Conservation (phyloP, 2,888 invertebrate genomes). For the Dynastes grantii region DNA sequence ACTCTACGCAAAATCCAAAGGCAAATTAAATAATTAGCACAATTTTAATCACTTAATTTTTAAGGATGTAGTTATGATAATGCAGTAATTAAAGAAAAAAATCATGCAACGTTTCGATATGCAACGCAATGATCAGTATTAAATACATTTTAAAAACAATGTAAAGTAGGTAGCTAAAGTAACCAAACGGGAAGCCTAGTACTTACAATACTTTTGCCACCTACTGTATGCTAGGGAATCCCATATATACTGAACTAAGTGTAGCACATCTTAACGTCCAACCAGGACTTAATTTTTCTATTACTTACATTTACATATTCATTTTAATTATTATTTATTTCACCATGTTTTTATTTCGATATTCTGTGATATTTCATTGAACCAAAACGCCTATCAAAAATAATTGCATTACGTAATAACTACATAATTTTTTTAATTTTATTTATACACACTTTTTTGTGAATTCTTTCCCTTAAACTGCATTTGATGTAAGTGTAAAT, state of each 20-base stretch:
- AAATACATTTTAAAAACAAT: no score
- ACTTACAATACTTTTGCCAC: no score
- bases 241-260: no score
- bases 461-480: neutral
- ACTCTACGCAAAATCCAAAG: slow-evolving; percentile 38
- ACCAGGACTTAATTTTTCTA: no score
- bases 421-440: slow-evolving; percentile 21
- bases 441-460: neutral
- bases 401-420: slow-evolving; percentile 34
- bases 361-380: slow-evolving; percentile 33
- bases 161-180: no score
- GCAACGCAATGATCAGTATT: no score
- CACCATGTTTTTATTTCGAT: neutral
- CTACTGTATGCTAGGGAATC: no score
- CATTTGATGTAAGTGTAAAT: slow-evolving; percentile 18
- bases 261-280: no score
- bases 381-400: slow-evolving; percentile 24
- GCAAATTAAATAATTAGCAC: slow-evolving; percentile 35
- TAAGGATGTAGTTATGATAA: slow-evolving; percentile 35
- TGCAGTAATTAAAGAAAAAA: slow-evolving; percentile 23
- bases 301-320: no score
- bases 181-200: no score
- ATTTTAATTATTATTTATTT: neutral
- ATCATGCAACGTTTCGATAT: neutral
- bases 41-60: slow-evolving; percentile 21